A percentile compares a stretch with the other conserved stretches of the same genome.
Conservation (phyloP, 1,140 invertebrate species). For the Drosophila lacteicornis region DNA sequence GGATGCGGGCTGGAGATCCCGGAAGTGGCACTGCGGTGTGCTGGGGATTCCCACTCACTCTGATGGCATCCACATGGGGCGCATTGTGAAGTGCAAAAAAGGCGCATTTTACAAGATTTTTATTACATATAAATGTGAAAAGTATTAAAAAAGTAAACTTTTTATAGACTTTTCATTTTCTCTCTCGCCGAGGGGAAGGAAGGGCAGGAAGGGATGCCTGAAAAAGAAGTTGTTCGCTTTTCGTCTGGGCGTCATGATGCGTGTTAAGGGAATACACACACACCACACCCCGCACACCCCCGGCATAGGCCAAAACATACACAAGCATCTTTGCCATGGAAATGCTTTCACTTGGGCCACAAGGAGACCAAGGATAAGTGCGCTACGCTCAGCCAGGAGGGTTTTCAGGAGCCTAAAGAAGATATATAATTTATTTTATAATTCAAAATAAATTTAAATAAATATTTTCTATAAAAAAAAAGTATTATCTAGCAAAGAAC, state of each 20-base stretch:
- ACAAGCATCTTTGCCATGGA: slow-evolving; percentile 17
- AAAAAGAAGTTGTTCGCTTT: slow-evolving; percentile 67
- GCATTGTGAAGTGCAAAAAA: slow-evolving; percentile 79
- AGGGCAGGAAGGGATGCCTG: slow-evolving; percentile 1
- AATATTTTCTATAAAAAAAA: no score
- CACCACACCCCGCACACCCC: slow-evolving; percentile 10
- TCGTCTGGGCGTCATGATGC: slow-evolving; percentile 78
- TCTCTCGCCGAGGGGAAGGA: not conserved
- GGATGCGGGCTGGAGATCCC: not conserved
- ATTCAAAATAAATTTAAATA: no score
- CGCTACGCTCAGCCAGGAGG: slow-evolving; percentile 11
- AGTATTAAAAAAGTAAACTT: slow-evolving; percentile 83
- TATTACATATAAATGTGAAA: slow-evolving; percentile 81
- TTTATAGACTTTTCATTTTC: slow-evolving; percentile 80
- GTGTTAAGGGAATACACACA: slow-evolving; percentile 67
- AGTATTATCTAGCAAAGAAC: not conserved
- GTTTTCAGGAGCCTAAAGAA: not conserved
- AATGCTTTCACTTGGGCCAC: slow-evolving; percentile 37
- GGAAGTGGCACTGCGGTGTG: slow-evolving; percentile 3
- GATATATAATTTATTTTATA: no score
- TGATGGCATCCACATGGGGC: slow-evolving; percentile 47
- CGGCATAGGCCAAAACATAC: slow-evolving; percentile 16
- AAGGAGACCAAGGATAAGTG: slow-evolving; percentile 26
- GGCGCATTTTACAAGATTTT: slow-evolving; percentile 84
- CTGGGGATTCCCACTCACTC: slow-evolving; percentile 15